These are phyloP conservation scores for Octopus bimaculoides DNA, from an alignment of 1,140 invertebrate genomes.

Conservation along the genomic window DNA sequence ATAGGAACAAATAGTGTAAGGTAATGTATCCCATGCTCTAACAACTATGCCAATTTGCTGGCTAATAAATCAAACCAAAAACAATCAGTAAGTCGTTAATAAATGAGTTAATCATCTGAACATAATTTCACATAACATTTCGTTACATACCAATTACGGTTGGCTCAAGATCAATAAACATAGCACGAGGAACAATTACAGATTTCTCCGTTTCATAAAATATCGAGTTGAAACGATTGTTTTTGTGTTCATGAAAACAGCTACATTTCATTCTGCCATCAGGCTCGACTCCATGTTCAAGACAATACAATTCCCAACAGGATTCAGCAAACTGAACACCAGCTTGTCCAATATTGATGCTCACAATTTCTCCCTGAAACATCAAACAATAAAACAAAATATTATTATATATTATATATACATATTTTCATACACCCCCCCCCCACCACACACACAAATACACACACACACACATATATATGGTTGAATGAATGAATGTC, in stretches of 20 bases:
- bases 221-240: background rate
- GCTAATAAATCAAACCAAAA: too few species aligned
- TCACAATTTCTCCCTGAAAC: background rate
- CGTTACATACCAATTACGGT: constrained; percentile 76
- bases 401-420: too few species aligned
- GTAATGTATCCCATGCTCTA: too few species aligned
- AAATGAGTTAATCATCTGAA: too few species aligned
- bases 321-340: background rate
- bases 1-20: too few species aligned
- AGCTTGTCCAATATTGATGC: background rate
- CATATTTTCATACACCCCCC: too few species aligned
- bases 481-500: too few species aligned
- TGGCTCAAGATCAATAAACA: constrained; percentile 68
- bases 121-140: background rate
- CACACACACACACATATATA: too few species aligned
- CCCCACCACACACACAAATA: too few species aligned
- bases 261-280: constrained; percentile 51
- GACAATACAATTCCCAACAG: background rate
- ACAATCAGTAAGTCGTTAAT: too few species aligned
- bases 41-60: too few species aligned
- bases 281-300: background rate
- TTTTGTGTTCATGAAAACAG: background rate
- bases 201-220: background rate
- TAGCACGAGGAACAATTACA: constrained; percentile 69
- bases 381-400: background rate